Percentiles rank a stretch among this genome's conserved stretches.
phyloP scores from a whole-genome alignment of 2,797 vertebrate species.

The Mergus octosetaceus region DNA sequence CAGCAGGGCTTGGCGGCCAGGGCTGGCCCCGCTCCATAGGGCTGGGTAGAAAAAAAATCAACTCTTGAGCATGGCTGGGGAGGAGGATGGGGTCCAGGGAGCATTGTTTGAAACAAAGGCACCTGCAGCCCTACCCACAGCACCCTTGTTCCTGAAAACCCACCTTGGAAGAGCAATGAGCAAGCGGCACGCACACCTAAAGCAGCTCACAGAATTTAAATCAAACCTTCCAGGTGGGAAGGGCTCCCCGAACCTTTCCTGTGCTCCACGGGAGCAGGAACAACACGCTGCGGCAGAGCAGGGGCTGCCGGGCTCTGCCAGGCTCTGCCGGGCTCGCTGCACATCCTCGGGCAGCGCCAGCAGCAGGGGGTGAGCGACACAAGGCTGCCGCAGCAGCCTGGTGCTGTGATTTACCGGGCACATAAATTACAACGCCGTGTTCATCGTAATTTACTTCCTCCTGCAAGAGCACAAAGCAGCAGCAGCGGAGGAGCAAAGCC shows the following conservation, averaged over 20 bases:
- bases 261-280: background rate
- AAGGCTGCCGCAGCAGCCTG: constrained; percentile 28
- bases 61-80: background rate
- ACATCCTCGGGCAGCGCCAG: background rate
- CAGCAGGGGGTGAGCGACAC: background rate
- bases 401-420: constrained; percentile 33
- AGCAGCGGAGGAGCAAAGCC: constrained; percentile 2
- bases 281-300: background rate
- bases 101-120: background rate
- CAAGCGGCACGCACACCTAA: background rate
- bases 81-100: background rate
- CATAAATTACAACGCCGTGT: constrained; percentile 34
- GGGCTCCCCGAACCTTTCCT: background rate
- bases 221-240: fast-evolving
- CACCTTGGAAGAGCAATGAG: background rate
- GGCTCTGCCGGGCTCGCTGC: too few relatives aligned
- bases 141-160: background rate
- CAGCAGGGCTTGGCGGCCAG: fast-evolving
- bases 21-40: background rate
- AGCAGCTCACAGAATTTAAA: background rate
- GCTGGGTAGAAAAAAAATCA: background rate
- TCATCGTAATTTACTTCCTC: constrained; percentile 54
- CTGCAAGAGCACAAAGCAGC: constrained; percentile 9
- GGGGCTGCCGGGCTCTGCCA: too few relatives aligned
- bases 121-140: background rate